Base-by-base conservation (phyloP, 2,888 invertebrate species). In the Spatulosminthurus flaviceps region DNA sequence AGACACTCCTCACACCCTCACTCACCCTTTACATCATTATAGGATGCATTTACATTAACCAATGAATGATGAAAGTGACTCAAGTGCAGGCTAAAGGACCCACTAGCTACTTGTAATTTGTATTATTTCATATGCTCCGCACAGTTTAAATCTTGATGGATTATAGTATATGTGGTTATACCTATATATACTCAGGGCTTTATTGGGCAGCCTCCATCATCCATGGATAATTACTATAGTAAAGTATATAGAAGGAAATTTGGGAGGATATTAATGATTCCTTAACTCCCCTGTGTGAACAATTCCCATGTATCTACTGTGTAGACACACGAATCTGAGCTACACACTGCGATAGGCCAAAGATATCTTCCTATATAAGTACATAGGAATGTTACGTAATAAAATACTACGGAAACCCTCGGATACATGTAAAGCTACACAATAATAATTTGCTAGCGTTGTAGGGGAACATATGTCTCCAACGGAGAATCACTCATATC, bases 31-130 rank as follows among this genome's bases (percentile, higher is more conserved):
- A 13, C 51, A 51, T 51, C 51, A 51, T 51, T 51, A 51, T 51
- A n/a, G n/a, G 51, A 51, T 51, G 51, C 51, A 51, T 51, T 51
- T 51, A 51, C 51, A 51, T 51, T 51, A 51, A 51, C 51, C 51
- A 51, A 51, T n/a, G n/a, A n/a, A n/a, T 51, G 51, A 51, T 51
- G 51, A 51, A 16, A 51, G 9, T 51, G 51, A 51, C 51, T 51
- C 51, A 51, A 51, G 51, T 51, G 51, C 19, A 51, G 51, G 51
- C 51, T 51, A 51, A 51, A 51, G 51, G 51, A n/a, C 51, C 51
- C 51, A 51, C 51, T 13, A 41, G n/a, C n/a, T n/a, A 51, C 51
- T 51, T 51, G 51, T 51, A 51, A 51, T 51, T 51, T 51, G 51
- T 51, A 51, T 51, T 51, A 51, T 51, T 51, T 11, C 51, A 51